A percentile compares a stretch with the other conserved stretches of the same genome.
These are phyloP conservation scores for Eciton burchellii DNA, from an alignment of 1,140 invertebrate species.

Conservation along the genomic window DNA sequence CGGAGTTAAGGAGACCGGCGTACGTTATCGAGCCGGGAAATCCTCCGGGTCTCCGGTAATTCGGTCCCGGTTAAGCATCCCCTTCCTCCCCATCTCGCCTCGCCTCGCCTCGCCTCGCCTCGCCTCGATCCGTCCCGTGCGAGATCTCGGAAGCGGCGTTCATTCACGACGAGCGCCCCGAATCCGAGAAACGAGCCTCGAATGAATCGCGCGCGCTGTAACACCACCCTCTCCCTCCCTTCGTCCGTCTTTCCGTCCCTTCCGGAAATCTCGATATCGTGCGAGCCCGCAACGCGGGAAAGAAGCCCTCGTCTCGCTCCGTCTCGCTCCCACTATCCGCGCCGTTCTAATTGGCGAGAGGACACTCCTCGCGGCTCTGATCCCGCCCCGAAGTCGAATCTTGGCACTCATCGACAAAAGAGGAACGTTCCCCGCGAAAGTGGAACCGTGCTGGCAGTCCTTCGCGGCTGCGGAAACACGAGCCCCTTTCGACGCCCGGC, in stretches of 20 bases:
- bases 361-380: constrained; percentile 32
- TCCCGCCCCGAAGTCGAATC: constrained; percentile 28
- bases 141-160: neutral
- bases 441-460: constrained; percentile 38
- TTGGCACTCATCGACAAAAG: constrained; percentile 27
- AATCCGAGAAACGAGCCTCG: neutral
- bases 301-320: neutral
- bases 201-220: neutral
- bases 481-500: constrained; percentile 23
- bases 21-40: constrained; percentile 78
- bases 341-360: constrained; percentile 39
- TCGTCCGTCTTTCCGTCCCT: too few relatives aligned
- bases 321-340: constrained; percentile 19
- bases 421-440: constrained; percentile 3
- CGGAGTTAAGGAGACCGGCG: constrained; percentile 71
- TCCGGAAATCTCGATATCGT: too few relatives aligned
- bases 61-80: constrained; percentile 43
- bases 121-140: too few relatives aligned
- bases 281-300: too few relatives aligned
- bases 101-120: neutral
- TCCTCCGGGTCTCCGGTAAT: constrained; percentile 75
- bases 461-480: constrained; percentile 31
- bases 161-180: neutral
- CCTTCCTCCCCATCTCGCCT: neutral
- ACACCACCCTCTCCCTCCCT: too few relatives aligned